Conservation (phyloP, 2,888 invertebrate genomes). For the Liposcelis brunnea region DNA sequence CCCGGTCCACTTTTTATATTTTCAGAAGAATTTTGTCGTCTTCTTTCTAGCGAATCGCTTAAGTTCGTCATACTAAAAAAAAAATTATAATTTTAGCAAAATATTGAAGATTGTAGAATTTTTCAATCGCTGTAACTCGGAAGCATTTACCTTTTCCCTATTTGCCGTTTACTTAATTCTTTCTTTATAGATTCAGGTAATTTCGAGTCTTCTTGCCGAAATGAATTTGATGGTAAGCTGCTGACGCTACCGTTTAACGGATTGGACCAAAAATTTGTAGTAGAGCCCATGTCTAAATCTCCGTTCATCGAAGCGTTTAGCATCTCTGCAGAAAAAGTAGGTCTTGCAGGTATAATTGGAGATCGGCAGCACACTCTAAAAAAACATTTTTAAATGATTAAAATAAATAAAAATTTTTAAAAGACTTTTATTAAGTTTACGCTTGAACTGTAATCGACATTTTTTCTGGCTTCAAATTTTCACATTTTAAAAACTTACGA, state of each 20-base stretch:
- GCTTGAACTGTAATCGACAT: no score
- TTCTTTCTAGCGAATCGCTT: not conserved
- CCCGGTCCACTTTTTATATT: no score
- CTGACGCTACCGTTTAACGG: conserved; percentile 25
- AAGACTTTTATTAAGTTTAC: no score
- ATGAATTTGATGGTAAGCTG: not conserved
- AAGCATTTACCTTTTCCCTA: conserved; percentile 36
- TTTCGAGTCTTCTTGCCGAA: conserved; percentile 18
- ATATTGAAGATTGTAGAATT: no score
- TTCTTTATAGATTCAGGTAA: conserved; percentile 47
- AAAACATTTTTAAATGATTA: conserved; percentile 12
- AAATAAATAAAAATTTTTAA: conserved; percentile 4
- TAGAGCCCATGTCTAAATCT: conserved; percentile 21
- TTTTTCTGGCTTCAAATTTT: no score
- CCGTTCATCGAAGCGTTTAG: conserved; percentile 24
- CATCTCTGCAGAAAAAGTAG: conserved; percentile 46
- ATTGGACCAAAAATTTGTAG: conserved; percentile 56
- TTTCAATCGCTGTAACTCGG: no score
- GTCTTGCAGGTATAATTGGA: conserved; percentile 60
- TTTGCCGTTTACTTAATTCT: conserved; percentile 43
- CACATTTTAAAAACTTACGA: conserved; percentile 62
- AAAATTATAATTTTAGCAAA: not conserved
- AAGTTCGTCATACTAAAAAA: conserved; percentile 2
- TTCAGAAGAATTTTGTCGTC: not conserved
- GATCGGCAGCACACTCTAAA: conserved; percentile 64